Percentiles rank a stretch among this genome's conserved stretches.
These are phyloP conservation scores for Paelopatides confundens DNA, from an alignment of 53 echinoderm and acorn worm genomes.

Conservation along the genomic window DNA sequence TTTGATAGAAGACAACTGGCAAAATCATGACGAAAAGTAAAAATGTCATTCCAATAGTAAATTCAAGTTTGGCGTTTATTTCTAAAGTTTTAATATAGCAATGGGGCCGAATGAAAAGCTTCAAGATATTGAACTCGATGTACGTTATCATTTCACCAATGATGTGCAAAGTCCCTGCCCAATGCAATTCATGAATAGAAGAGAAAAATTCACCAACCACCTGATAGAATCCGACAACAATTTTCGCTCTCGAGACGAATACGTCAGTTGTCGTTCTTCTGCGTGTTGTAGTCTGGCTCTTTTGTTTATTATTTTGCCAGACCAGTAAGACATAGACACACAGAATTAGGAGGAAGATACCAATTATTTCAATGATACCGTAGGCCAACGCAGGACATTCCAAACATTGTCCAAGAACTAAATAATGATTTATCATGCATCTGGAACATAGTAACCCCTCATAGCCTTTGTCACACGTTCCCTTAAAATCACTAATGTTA, in stretches of 20 bases:
- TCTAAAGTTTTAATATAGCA: not conserved
- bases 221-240: constrained; percentile 14
- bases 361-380: not conserved
- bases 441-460: not conserved
- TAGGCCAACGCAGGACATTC: not conserved
- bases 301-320: not conserved
- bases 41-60: not conserved
- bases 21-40: not conserved
- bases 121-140: not conserved
- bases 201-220: not conserved
- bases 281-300: not conserved
- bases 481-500: too few species aligned
- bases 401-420: not conserved
- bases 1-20: not conserved
- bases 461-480: not conserved
- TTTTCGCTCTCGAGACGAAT: not conserved
- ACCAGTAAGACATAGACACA: not conserved
- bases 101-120: not conserved
- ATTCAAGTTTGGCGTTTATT: not conserved
- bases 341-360: not conserved
- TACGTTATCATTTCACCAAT: not conserved
- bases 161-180: not conserved
- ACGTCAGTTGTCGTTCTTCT: not conserved
- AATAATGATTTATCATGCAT: too few species aligned
- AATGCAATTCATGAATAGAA: not conserved